phyloP scores from a whole-genome alignment of 1,140 invertebrate genomes.

The Aphaenogaster rudis region DNA sequence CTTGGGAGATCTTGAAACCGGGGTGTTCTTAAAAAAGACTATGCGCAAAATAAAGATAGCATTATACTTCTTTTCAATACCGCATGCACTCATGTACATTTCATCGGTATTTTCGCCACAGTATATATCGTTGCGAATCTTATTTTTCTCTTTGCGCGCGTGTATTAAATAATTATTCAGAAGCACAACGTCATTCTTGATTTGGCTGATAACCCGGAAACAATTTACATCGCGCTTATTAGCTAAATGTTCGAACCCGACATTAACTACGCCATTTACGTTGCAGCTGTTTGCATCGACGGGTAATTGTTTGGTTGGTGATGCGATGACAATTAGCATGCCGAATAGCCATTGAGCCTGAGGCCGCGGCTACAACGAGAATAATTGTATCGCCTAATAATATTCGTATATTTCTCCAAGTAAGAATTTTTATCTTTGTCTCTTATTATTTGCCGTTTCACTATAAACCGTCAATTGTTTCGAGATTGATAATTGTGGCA shows the following conservation, averaged over 20 bases:
- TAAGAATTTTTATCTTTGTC: not conserved
- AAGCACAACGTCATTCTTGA: not conserved
- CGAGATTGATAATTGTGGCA: not conserved
- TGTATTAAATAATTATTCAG: conserved; percentile 1
- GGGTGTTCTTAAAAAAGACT: conserved; percentile 37
- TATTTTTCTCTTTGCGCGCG: not conserved
- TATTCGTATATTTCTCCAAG: not conserved
- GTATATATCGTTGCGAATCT: not conserved
- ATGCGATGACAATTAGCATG: conserved; percentile 33
- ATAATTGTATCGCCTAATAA: conserved; percentile 21
- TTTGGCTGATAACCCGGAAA: not conserved
- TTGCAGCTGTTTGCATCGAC: conserved; percentile 14
- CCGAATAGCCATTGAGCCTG: not conserved
- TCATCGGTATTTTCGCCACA: not conserved
- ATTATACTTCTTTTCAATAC: conserved; percentile 2
- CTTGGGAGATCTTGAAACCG: conserved; percentile 19
- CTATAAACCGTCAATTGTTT: not conserved
- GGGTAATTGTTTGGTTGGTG: conserved; percentile 40
- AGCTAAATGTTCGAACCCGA: conserved; percentile 15
- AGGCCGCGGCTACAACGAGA: not conserved
- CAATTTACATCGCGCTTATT: conserved; percentile 18
- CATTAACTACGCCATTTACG: conserved; percentile 48
- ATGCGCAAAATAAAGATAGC: not conserved
- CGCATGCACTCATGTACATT: no score
- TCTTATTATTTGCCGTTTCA: not conserved